These are phyloP conservation scores for Melanotaenia nigrans DNA, from an alignment of 2,797 vertebrate genomes.

Conservation along the genomic window DNA sequence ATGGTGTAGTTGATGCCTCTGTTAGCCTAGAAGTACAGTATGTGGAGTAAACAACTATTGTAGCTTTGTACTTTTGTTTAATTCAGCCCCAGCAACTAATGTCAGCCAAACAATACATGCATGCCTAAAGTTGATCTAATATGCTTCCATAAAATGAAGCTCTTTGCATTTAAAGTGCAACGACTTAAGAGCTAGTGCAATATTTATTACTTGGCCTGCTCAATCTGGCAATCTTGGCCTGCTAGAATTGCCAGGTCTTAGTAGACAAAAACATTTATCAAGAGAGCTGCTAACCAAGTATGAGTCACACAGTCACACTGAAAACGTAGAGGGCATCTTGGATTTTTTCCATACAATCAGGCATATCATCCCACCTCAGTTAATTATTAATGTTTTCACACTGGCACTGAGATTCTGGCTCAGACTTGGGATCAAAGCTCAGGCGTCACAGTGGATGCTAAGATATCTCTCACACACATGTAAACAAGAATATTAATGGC, in stretches of 20 bases:
- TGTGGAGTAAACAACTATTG: conserved; percentile 58
- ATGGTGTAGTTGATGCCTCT: conserved; percentile 50
- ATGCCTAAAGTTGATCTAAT: conserved; percentile 46
- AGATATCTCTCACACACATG: conserved; percentile 33
- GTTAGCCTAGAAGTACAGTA: conserved; percentile 42
- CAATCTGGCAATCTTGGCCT: background rate
- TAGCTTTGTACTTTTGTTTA: conserved; percentile 39
- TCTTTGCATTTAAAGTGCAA: conserved; percentile 55
- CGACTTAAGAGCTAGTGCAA: conserved; percentile 55
- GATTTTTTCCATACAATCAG: conserved; percentile 31
- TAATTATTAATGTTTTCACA: conserved; percentile 55
- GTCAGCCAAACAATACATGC: conserved; percentile 70
- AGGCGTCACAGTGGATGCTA: conserved; percentile 37
- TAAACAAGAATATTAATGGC: conserved; percentile 59
- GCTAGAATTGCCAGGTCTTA: conserved; percentile 39
- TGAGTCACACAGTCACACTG: conserved; percentile 51
- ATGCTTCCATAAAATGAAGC: conserved; percentile 50
- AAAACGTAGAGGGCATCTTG: conserved; percentile 43
- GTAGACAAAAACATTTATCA: conserved; percentile 47
- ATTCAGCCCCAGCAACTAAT: conserved; percentile 52
- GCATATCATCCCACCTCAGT: conserved; percentile 28
- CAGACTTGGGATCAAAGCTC: conserved; percentile 28
- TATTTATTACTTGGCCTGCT: conserved; percentile 52
- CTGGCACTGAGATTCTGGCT: conserved; percentile 34
- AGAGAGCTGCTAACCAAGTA: conserved; percentile 36